Conservation (phyloP, 2,113 vertebrate species). For the Illadopsis cleaveri region DNA sequence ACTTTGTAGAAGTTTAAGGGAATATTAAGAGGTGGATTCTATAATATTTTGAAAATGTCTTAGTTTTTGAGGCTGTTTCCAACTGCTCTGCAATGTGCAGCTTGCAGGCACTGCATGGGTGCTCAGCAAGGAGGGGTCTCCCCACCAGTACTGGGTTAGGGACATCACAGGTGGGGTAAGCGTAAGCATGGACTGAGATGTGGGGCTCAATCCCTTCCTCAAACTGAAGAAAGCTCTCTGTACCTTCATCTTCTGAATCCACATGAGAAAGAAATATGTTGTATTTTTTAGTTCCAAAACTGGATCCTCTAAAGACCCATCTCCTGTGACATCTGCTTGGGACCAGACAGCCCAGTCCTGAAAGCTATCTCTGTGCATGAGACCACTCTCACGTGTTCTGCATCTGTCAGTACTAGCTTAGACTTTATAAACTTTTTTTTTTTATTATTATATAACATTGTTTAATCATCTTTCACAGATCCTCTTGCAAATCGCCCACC, state of each 20-base stretch:
- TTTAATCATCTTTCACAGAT: background rate
- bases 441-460: background rate
- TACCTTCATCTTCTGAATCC: background rate
- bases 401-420: background rate
- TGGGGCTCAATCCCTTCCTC: background rate
- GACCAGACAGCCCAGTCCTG: background rate
- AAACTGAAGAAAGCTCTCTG: background rate
- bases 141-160: background rate
- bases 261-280: fast-evolving
- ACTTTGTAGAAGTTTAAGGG: background rate
- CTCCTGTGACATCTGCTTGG: background rate
- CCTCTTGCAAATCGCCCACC: background rate
- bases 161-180: fast-evolving
- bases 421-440: background rate
- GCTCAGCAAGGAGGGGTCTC: background rate
- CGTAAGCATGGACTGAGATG: background rate
- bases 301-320: background rate
- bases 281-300: background rate
- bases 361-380: fast-evolving
- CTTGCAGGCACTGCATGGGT: background rate
- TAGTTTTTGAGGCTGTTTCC: background rate
- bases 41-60: background rate
- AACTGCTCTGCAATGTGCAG: background rate
- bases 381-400: background rate
- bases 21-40: background rate